These are phyloP conservation scores for Andrena trimmerana DNA, from an alignment of 2,888 invertebrate species.

Conservation along the genomic window DNA sequence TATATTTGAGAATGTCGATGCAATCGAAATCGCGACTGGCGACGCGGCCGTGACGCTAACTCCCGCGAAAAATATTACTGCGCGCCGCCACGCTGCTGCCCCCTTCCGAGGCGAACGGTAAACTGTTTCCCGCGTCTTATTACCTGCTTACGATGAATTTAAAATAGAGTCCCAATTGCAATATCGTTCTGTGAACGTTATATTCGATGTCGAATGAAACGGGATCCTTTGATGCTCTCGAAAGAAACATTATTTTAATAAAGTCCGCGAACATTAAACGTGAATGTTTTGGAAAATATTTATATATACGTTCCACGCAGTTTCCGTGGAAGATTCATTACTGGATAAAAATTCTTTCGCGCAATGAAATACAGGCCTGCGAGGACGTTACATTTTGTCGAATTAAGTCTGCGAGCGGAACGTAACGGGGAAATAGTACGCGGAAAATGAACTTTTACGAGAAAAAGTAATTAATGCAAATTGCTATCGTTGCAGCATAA, in stretches of 20 bases:
- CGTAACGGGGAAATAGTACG: slow-evolving; percentile 13
- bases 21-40: slow-evolving; percentile 7
- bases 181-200: slow-evolving; percentile 27
- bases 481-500: slow-evolving; percentile 19
- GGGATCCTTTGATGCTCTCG: neutral
- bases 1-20: neutral
- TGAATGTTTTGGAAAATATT: neutral
- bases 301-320: too few species aligned
- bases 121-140: slow-evolving; percentile 30
- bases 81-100: neutral
- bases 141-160: slow-evolving; percentile 32
- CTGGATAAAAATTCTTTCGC: neutral
- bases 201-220: slow-evolving; percentile 15
- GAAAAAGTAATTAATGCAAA: slow-evolving; percentile 44
- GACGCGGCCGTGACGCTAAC: neutral
- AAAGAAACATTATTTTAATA: neutral
- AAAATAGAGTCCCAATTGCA: slow-evolving; percentile 27
- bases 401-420: neutral
- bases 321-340: neutral
- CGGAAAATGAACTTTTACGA: slow-evolving; percentile 28
- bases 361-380: neutral
- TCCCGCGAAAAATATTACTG: slow-evolving; percentile 6
- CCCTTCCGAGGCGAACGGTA: neutral
- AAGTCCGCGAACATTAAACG: neutral
- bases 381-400: neutral